Percentiles rank a stretch among this genome's conserved stretches.
These are phyloP conservation scores for Chiroxiphia lanceolata DNA, from an alignment of 2,797 vertebrate species.

Conservation along the genomic window DNA sequence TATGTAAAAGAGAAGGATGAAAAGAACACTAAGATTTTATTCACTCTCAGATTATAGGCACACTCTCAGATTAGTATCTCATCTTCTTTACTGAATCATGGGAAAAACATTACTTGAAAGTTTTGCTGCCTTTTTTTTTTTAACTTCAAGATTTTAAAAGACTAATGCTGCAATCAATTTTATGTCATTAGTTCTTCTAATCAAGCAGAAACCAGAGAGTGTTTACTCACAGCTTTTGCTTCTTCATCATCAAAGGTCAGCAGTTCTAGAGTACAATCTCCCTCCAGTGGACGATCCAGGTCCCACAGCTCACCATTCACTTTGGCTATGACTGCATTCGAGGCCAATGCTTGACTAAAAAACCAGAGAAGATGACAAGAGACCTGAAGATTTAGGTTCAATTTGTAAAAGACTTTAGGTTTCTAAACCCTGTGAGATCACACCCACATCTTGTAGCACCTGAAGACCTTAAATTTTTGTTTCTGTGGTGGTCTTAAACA, in stretches of 20 bases:
- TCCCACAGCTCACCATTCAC: constrained; percentile 91
- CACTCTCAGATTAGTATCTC: not conserved
- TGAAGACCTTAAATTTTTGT: not conserved
- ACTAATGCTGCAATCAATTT: not conserved
- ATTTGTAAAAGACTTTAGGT: not conserved
- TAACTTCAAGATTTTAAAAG: not conserved
- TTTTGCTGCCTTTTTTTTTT: not conserved
- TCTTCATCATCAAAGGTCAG: constrained; percentile 89
- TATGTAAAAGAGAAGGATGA: not conserved
- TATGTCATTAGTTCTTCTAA: not conserved
- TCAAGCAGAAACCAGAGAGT: not conserved
- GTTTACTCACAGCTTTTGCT: constrained; percentile 87
- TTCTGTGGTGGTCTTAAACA: not conserved
- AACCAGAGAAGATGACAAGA: not conserved
- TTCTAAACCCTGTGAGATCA: not conserved
- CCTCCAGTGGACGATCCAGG: constrained; percentile 88
- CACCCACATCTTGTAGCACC: not conserved
- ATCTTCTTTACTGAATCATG: not conserved
- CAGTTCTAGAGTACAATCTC: constrained; percentile 85
- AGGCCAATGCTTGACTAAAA: constrained; percentile 83
- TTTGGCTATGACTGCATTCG: constrained; percentile 85
- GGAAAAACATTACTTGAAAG: not conserved
- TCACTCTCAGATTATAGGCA: not conserved
- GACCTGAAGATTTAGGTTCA: not conserved
- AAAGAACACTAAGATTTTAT: not conserved